Percentiles rank a stretch among this genome's conserved stretches.
These are phyloP conservation scores for Coptotermes formosanus DNA, from an alignment of 1,140 invertebrate species.

Conservation along the genomic window DNA sequence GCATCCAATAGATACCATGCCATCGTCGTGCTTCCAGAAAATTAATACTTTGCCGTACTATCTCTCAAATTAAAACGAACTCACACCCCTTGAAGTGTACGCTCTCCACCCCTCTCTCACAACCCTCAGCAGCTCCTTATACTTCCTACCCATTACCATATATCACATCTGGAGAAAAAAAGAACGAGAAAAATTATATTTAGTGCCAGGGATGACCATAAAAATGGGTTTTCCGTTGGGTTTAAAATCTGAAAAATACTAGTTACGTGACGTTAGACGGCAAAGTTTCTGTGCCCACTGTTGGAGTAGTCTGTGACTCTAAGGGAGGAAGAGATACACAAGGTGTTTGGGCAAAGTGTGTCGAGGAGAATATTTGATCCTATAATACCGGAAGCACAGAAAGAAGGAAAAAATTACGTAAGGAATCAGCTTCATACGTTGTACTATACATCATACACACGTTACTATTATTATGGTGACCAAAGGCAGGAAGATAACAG, in stretches of 20 bases:
- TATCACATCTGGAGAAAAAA: constrained; percentile 25
- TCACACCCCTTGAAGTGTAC: background rate
- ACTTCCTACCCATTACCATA: constrained; percentile 33
- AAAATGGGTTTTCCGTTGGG: background rate
- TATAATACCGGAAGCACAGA: too few relatives aligned
- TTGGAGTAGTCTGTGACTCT: too few relatives aligned
- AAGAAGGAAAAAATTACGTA: too few relatives aligned
- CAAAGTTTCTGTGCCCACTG: too few relatives aligned
- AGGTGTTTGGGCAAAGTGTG: too few relatives aligned
- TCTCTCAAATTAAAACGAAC: constrained; percentile 33
- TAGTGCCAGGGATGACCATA: constrained; percentile 4
- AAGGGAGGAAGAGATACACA: too few relatives aligned
- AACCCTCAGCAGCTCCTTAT: constrained; percentile 27
- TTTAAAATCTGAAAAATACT: background rate
- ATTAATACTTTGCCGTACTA: constrained; percentile 33
- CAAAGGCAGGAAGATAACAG: too few relatives aligned
- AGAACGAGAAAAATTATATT: constrained; percentile 4
- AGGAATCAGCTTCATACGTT: too few relatives aligned
- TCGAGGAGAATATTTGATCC: too few relatives aligned
- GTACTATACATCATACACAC: too few relatives aligned
- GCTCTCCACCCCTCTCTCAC: background rate
- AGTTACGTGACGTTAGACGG: too few relatives aligned
- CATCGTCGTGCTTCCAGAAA: background rate
- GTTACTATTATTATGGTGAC: too few relatives aligned
- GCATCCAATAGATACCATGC: background rate